Conservation (phyloP, 1,140 invertebrate genomes). For the Druon quercuslanigerum region DNA sequence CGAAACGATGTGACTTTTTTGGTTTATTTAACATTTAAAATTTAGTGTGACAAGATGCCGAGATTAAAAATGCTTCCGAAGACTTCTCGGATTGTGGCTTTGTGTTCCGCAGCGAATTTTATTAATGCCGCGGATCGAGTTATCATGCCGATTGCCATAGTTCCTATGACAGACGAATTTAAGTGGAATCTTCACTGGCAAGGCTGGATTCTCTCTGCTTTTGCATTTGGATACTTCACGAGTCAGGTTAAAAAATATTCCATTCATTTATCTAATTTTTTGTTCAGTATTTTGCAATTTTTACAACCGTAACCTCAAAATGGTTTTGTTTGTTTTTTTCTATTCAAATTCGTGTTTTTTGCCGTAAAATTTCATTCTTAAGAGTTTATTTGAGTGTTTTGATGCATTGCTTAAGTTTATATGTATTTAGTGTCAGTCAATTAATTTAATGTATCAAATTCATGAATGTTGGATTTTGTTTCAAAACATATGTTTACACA, state of each 20-base stretch:
- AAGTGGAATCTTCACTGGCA: slow-evolving; percentile 85
- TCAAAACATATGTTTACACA: too few species aligned
- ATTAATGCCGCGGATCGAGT: slow-evolving; percentile 88
- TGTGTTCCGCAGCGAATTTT: slow-evolving; percentile 87
- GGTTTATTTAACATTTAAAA: not conserved
- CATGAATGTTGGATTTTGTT: too few species aligned
- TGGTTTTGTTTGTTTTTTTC: slow-evolving; percentile 31
- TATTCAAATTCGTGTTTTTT: slow-evolving; percentile 31
- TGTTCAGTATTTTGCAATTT: not conserved
- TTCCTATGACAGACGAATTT: slow-evolving; percentile 85
- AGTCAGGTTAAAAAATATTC: slow-evolving; percentile 79
- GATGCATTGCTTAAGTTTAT: too few species aligned
- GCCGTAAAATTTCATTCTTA: too few species aligned
- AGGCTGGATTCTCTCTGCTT: slow-evolving; percentile 87
- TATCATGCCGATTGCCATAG: slow-evolving; percentile 88
- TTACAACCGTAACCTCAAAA: not conserved
- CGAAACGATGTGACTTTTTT: slow-evolving; percentile 10
- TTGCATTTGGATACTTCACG: slow-evolving; percentile 88
- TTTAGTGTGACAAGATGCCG: slow-evolving; percentile 62
- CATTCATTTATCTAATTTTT: not conserved
- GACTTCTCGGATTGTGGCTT: slow-evolving; percentile 79
- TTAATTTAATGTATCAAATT: too few species aligned
- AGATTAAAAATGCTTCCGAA: slow-evolving; percentile 75
- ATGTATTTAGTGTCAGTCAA: too few species aligned
- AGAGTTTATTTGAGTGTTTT: too few species aligned